Conservation (phyloP, 2,888 invertebrate species). For the Eilema depressum region DNA sequence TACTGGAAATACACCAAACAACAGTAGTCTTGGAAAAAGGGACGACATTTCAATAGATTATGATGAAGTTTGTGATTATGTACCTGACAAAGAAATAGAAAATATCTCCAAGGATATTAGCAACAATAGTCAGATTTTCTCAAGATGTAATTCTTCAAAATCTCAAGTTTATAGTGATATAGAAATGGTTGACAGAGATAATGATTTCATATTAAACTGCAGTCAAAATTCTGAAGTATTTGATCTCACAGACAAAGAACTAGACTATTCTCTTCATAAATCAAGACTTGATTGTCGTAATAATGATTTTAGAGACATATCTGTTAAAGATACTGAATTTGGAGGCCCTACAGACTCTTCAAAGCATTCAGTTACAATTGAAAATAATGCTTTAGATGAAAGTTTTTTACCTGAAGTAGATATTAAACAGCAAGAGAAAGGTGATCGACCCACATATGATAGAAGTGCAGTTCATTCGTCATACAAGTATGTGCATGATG, state of each 20-base stretch:
- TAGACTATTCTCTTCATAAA: slow-evolving; percentile 87
- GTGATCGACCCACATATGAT: background rate
- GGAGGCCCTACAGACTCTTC: slow-evolving; percentile 33
- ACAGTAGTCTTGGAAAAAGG: slow-evolving; percentile 61
- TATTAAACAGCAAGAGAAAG: slow-evolving; percentile 24
- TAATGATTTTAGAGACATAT: slow-evolving; percentile 63
- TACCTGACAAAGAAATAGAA: slow-evolving; percentile 16
- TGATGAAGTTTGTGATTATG: slow-evolving; percentile 66
- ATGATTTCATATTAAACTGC: slow-evolving; percentile 40
- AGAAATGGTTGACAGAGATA: slow-evolving; percentile 23
- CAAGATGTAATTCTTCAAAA: slow-evolving; percentile 14
- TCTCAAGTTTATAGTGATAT: slow-evolving; percentile 10
- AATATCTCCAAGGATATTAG: background rate
- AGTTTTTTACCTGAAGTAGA: slow-evolving; percentile 41
- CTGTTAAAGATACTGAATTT: slow-evolving; percentile 49
- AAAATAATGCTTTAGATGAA: slow-evolving; percentile 19
- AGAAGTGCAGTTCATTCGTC: slow-evolving; percentile 16
- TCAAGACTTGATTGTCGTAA: slow-evolving; percentile 57
- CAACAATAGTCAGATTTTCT: background rate
- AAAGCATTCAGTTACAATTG: slow-evolving; percentile 2
- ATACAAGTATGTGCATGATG: slow-evolving; percentile 16
- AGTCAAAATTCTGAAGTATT: slow-evolving; percentile 68
- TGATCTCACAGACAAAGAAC: slow-evolving; percentile 87
- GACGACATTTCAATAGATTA: slow-evolving; percentile 75
- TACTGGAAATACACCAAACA: slow-evolving; percentile 27